Percentiles rank a stretch among this genome's conserved stretches.
Evolutionary conservation across 2,888 invertebrate species (phyloP).

Genomic region (Chymomyza amoena): DNA sequence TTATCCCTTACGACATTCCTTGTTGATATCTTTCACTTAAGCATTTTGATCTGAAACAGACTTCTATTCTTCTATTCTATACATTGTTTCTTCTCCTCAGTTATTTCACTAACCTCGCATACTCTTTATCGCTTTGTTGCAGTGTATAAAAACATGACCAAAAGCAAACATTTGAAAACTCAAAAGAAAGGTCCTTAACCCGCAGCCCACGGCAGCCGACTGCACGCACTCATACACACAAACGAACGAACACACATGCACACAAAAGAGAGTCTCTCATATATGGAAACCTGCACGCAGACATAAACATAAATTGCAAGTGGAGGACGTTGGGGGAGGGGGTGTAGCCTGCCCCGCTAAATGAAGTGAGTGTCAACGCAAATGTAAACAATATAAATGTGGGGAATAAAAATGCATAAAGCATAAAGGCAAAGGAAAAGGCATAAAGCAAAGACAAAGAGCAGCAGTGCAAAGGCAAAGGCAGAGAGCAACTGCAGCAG

Average conservation of each 20-base stretch:
- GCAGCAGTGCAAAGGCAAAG: conserved; percentile 18
- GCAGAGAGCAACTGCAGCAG: background rate
- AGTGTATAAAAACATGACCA: conserved; percentile 30
- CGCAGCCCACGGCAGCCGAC: conserved; percentile 51
- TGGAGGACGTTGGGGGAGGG: background rate
- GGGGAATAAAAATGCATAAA: conserved; percentile 33
- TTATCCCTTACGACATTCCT: too few relatives aligned
- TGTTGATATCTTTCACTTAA: too few relatives aligned
- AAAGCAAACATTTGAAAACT: conserved; percentile 64
- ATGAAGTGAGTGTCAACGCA: conserved; percentile 70
- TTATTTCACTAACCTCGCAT: too few relatives aligned
- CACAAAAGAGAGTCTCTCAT: background rate
- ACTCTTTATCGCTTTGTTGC: too few relatives aligned
- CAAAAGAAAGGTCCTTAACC: conserved; percentile 69
- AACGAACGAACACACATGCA: background rate
- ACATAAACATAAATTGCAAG: background rate
- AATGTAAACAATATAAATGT: conserved; percentile 52
- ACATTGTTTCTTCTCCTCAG: too few relatives aligned
- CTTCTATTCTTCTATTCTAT: too few relatives aligned
- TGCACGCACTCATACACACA: background rate
- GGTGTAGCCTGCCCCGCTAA: conserved; percentile 45
- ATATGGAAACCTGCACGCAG: conserved; percentile 10
- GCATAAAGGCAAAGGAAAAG: conserved; percentile 20
- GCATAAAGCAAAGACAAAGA: conserved; percentile 5
- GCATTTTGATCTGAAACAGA: too few relatives aligned